phyloP scores from a whole-genome alignment of 1,140 invertebrate genomes.

The Lamellibrachia luymesi region DNA sequence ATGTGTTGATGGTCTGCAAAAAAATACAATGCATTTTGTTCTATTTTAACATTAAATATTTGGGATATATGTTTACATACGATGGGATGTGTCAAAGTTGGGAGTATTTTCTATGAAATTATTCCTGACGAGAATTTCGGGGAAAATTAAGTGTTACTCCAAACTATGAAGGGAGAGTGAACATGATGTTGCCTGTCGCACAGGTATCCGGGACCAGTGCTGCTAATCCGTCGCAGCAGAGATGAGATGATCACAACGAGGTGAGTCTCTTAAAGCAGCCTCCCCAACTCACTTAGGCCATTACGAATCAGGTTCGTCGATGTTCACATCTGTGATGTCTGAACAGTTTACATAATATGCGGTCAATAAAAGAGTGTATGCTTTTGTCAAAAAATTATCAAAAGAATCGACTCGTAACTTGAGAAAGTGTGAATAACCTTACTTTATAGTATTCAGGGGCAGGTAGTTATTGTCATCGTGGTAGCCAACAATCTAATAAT shows the following conservation, averaged over 20 bases:
- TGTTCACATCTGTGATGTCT: background rate
- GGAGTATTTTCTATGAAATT: no score
- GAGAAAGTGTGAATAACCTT: background rate
- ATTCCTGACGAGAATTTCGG: background rate
- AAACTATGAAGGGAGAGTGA: background rate
- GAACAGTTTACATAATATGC: background rate
- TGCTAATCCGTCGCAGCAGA: constrained; percentile 78
- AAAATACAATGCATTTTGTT: no score
- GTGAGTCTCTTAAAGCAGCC: constrained; percentile 39
- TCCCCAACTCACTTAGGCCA: background rate
- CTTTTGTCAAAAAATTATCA: background rate
- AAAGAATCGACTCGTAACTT: background rate
- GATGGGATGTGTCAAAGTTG: no score
- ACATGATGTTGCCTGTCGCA: constrained; percentile 26
- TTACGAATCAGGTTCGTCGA: background rate
- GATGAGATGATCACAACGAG: constrained; percentile 87
- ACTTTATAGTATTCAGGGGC: background rate
- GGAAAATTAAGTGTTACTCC: background rate
- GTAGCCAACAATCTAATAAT: no score
- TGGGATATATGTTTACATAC: no score
- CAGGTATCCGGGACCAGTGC: constrained; percentile 73
- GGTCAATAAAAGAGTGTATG: background rate
- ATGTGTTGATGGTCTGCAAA: no score
- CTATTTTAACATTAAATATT: no score
- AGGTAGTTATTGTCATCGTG: no score